Base-by-base conservation (phyloP, 2,888 invertebrate genomes). In the Emmelina monodactyla region DNA sequence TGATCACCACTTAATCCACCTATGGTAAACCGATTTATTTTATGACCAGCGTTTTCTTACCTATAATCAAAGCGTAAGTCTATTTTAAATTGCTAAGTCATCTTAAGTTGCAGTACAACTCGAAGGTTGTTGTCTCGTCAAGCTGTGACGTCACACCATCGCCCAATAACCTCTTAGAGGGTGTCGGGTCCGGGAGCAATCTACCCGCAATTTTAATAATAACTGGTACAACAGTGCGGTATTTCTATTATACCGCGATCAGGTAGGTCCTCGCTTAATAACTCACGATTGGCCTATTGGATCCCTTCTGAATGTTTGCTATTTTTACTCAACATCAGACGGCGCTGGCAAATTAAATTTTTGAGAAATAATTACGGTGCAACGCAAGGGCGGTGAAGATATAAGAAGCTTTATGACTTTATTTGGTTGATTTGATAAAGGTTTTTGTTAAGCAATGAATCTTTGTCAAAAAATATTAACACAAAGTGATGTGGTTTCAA, bases 191-290 rank as follows among this genome's bases (percentile, higher is more conserved):
- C n/a, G n/a, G 67, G 73, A 75, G 58, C 75, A 75, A 76, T 78
- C 73, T 75, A 75, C 69, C 73, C 80, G 81, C 78, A 80, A 81
- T 80, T 81, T 81, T 80, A 81, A 80, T 81, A 81, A 80, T 80
- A 80, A 80, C 78, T 72, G 73, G 28, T 14, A 65, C n/a, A n/a
- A n/a, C n/a, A n/a, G n/a, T n/a, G 62, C 55, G 81, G 81, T 65
- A 81, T 81, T 81, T 76, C 79, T 79, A 79, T 80, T 79, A 80
- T 75, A 70, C 69, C 72, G 62, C 75, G 68, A 78, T 79, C 79
- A 78, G 79, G 76, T 78, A 72, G 73, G 69, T 49, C 60, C 59
- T 53, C 57, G 62, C 60, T 76, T 78, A 78, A 78, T 79, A 79
- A 79, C 76, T 75, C 62, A 58, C 65, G 71, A 79, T 78, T 79